A percentile compares a stretch with the other conserved stretches of the same genome.
Conservation (phyloP, 2,113 vertebrate species). For the Phalacrocorax pelagicus region DNA sequence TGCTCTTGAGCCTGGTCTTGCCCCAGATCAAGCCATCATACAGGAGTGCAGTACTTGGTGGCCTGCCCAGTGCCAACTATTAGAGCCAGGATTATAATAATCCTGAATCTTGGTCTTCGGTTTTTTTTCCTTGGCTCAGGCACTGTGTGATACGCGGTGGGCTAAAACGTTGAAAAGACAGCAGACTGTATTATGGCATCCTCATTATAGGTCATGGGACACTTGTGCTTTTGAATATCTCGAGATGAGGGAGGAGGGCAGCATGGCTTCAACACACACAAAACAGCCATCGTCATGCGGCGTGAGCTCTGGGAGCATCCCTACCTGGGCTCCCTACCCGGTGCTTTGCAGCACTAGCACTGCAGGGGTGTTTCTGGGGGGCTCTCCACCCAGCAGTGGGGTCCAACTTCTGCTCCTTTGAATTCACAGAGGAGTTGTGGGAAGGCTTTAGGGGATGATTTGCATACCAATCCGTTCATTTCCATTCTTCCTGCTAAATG, state of each 20-base stretch:
- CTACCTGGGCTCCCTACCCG: neutral
- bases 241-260: neutral
- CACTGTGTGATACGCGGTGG: neutral
- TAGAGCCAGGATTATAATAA: neutral
- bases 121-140: neutral
- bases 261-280: neutral
- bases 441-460: neutral
- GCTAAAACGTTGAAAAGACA: neutral
- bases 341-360: neutral
- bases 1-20: neutral
- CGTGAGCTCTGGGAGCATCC: neutral
- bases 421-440: neutral
- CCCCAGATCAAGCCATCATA: neutral
- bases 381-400: neutral
- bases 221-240: neutral
- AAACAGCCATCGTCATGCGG: neutral
- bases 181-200: neutral
- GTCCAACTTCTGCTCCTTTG: neutral
- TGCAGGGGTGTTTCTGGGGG: neutral
- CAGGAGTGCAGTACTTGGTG: neutral
- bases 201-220: neutral
- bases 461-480: neutral
- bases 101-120: neutral
- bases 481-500: neutral
- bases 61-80: neutral